A percentile compares a stretch with the other conserved stretches of the same genome.
Evolutionary conservation across 1,140 invertebrate genomes (phyloP).

Genomic region (Hetaerina americana): DNA sequence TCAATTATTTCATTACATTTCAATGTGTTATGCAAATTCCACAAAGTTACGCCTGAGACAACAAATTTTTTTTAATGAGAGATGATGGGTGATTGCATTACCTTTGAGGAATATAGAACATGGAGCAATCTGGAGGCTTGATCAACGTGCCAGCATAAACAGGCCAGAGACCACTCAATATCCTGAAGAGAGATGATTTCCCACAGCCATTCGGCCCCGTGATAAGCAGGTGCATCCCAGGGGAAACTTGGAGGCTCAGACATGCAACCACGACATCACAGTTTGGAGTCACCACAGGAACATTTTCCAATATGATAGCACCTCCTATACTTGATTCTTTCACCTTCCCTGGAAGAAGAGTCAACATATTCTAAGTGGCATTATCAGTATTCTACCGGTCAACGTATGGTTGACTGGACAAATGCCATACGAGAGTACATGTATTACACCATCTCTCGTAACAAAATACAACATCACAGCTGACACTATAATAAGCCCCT

Average conservation of each 20-base stretch:
- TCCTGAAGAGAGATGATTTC: constrained; percentile 87
- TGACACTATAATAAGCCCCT: too few species aligned
- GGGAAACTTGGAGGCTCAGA: constrained; percentile 81
- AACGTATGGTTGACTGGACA: too few species aligned
- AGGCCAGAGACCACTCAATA: constrained; percentile 65
- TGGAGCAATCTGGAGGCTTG: constrained; percentile 83
- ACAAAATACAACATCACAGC: too few species aligned
- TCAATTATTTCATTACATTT: too few species aligned
- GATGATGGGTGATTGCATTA: too few species aligned
- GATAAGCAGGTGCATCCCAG: constrained; percentile 90
- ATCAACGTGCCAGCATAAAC: constrained; percentile 38
- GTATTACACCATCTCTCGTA: too few species aligned
- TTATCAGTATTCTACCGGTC: too few species aligned
- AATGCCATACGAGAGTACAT: too few species aligned
- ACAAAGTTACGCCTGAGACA: too few species aligned
- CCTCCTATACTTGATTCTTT: constrained; percentile 77
- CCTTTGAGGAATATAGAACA: constrained; percentile 92
- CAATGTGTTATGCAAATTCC: too few species aligned
- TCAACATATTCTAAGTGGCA: too few species aligned
- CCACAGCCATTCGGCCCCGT: constrained; percentile 97
- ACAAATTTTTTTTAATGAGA: too few species aligned
- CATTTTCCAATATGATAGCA: constrained; percentile 83
- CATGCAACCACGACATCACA: constrained; percentile 87
- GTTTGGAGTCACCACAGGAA: constrained; percentile 92
- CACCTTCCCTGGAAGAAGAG: constrained; percentile 57